Evolutionary conservation across 2,113 vertebrate species (phyloP), one percentile per base, ranked within the genome.

Genomic region (Chaenogobius annularis): DNA sequence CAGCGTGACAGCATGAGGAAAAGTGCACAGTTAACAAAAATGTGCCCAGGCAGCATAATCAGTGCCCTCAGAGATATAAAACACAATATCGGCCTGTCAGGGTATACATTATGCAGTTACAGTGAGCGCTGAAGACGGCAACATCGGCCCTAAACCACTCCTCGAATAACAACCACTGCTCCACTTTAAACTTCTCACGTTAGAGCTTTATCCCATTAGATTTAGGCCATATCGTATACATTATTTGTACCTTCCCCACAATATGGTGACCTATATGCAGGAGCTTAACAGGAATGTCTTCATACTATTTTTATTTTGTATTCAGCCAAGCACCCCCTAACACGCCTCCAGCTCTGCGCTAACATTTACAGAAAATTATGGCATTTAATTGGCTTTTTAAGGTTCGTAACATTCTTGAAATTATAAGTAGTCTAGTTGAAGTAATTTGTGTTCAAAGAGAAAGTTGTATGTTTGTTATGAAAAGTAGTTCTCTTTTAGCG

Each of bases 11-110:
- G 84, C 69, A 72, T 70, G 67, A 81, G 79, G 76, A 79, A 73
- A 88, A 77, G 79, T 79, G 87, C 88, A 80, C 80, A 17, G 84
- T 85, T 86, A 84, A 85, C 85, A 73, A 80, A 84, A 91, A 91
- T 86, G 87, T 91, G 90, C 85, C 82, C 74, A 72, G 86, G 81
- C 88, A 87, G 89, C 89, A 90, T 81, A 86, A 89, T 87, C 83
- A 73, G 68, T 71, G 80, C 84, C 90, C 90, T 85, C 70, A 78
- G 89, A 90, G 87, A 87, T 81, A 86, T 87, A 87, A 85, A 89
- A 89, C 89, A 88, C 82, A 89, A 86, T 88, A 85, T 88, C 81
- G 77, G 74, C 79, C 78, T 89, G 85, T 84, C 85, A 83, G 83
- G 79, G 61, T 83, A 74, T 88, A 80, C 77, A 85, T 88, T 81